Percentiles rank a stretch among this genome's conserved stretches.
phyloP scores from a whole-genome alignment of 2,888 invertebrate genomes.

The Euclidia mi region DNA sequence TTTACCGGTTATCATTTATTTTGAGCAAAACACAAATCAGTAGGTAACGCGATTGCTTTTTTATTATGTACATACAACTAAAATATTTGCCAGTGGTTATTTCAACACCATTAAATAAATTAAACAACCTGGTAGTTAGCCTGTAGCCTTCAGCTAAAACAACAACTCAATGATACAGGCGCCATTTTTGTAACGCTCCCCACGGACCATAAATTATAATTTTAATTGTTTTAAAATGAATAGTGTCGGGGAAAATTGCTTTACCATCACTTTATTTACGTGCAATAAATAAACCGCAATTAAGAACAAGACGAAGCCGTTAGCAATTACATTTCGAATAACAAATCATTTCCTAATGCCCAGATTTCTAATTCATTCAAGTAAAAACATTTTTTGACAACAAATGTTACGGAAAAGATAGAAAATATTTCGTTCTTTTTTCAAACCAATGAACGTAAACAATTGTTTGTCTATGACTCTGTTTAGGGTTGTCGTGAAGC shows the following conservation, averaged over 20 bases:
- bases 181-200: slow-evolving; percentile 17
- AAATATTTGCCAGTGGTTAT: slow-evolving; percentile 7
- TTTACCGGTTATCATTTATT: too few species aligned
- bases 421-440: slow-evolving; percentile 16
- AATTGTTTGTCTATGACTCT: slow-evolving; percentile 31
- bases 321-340: slow-evolving; percentile 9
- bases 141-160: slow-evolving; percentile 20
- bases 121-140: slow-evolving; percentile 11
- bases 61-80: background rate
- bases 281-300: slow-evolving; percentile 21
- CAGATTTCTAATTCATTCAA: slow-evolving; percentile 28
- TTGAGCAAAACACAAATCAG: too few species aligned
- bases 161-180: slow-evolving; percentile 10
- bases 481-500: slow-evolving; percentile 23
- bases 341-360: slow-evolving; percentile 15
- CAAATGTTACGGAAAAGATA: slow-evolving; percentile 17
- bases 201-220: slow-evolving; percentile 16
- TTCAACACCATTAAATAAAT: slow-evolving; percentile 18
- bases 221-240: slow-evolving; percentile 18
- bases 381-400: slow-evolving; percentile 20
- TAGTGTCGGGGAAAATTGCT: slow-evolving; percentile 21
- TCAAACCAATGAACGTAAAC: slow-evolving; percentile 38
- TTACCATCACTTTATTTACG: slow-evolving; percentile 13
- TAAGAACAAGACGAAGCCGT: slow-evolving; percentile 10
- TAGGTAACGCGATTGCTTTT: too few species aligned